phyloP scores from a whole-genome alignment of 2,113 vertebrate genomes.

The Uropsilus gracilis region DNA sequence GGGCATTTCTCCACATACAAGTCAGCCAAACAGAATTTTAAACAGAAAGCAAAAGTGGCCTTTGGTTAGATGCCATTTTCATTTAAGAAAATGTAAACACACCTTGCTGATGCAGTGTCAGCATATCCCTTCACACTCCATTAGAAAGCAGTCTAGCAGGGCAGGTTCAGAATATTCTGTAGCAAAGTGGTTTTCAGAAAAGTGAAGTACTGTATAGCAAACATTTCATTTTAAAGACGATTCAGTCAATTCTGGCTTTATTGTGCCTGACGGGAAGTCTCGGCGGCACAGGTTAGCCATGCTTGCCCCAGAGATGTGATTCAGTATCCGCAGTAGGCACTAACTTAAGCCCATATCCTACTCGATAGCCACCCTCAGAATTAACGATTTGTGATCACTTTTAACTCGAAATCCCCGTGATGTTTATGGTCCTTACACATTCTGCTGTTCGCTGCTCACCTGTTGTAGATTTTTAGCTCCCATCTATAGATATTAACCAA shows the following conservation, averaged over 20 bases:
- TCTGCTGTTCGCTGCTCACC: background rate
- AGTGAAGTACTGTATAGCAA: background rate
- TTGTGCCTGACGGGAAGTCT: background rate
- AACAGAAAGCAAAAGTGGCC: background rate
- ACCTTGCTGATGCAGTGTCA: background rate
- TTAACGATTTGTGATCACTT: conserved; percentile 40
- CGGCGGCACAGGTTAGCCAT: background rate
- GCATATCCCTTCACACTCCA: background rate
- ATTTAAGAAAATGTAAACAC: background rate
- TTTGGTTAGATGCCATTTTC: background rate
- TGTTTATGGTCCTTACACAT: background rate
- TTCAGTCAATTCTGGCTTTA: background rate
- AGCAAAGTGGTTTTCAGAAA: background rate
- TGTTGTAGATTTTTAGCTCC: background rate
- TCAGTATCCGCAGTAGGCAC: background rate
- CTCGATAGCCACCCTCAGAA: background rate
- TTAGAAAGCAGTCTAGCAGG: background rate
- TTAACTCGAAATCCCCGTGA: background rate
- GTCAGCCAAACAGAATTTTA: background rate
- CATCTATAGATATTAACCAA: background rate
- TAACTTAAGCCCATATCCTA: background rate
- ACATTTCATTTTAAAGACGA: background rate
- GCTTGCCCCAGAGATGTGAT: background rate
- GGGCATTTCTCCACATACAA: background rate
- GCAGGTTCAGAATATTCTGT: background rate